Percentiles rank a stretch among this genome's conserved stretches.
Evolutionary conservation across 1,140 invertebrate species (phyloP).

Genomic region (Atopsyche davidsoni): DNA sequence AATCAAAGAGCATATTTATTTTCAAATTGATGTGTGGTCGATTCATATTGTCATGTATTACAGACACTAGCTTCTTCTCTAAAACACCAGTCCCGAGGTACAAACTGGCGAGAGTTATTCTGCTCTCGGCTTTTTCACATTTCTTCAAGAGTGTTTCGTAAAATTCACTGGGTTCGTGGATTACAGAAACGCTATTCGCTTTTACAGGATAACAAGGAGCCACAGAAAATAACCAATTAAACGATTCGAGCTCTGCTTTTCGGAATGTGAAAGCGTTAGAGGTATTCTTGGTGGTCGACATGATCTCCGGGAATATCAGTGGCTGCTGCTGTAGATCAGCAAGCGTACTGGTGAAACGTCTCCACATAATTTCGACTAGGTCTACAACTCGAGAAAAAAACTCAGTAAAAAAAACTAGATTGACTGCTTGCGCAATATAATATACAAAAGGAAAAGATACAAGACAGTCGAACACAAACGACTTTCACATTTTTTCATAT

Average conservation of each 20-base stretch:
- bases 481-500: no score
- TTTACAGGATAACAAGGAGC: constrained; percentile 68
- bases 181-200: constrained; percentile 63
- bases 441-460: no score
- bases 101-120: constrained; percentile 86
- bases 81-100: constrained; percentile 88
- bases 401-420: no score
- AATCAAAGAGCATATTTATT: constrained; percentile 84
- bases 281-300: constrained; percentile 18
- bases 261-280: constrained; percentile 19
- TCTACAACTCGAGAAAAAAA: not conserved
- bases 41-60: constrained; percentile 53
- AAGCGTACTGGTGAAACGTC: constrained; percentile 24
- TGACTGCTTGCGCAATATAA: no score
- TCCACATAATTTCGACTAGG: constrained; percentile 21
- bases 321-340: constrained; percentile 25
- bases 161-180: constrained; percentile 69
- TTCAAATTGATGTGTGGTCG: constrained; percentile 52
- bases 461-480: no score
- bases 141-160: constrained; percentile 68
- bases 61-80: constrained; percentile 71
- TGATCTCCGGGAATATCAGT: constrained; percentile 21
- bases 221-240: constrained; percentile 60
- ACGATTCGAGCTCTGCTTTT: constrained; percentile 35
- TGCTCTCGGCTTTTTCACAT: constrained; percentile 60